Percentiles rank a stretch among this genome's conserved stretches.
Evolutionary conservation across 2,113 vertebrate species (phyloP).

Genomic region (Sorex fumeus): DNA sequence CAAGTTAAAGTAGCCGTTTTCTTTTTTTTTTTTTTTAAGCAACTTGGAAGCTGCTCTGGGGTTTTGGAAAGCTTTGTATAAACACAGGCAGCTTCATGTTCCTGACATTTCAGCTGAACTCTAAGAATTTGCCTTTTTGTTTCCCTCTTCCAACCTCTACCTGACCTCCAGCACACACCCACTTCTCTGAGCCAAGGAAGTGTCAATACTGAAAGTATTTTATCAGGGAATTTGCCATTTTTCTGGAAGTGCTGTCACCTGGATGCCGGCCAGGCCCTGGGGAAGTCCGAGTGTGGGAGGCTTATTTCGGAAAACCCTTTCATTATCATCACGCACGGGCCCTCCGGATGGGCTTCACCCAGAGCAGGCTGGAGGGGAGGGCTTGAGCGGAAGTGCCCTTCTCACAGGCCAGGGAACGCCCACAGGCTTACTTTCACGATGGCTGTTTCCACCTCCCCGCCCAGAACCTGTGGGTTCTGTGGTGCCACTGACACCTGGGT

Average conservation of each 20-base stretch:
- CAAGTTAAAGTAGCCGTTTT: slow-evolving; percentile 6
- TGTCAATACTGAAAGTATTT: slow-evolving; percentile 84
- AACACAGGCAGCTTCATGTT: slow-evolving; percentile 67
- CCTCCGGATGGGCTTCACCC: slow-evolving; percentile 1
- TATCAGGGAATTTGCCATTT: slow-evolving; percentile 86
- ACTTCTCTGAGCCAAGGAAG: slow-evolving; percentile 59
- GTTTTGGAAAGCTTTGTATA: slow-evolving; percentile 69
- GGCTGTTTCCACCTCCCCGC: neutral
- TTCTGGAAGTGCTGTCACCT: slow-evolving; percentile 81
- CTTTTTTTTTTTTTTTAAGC: slow-evolving; percentile 20
- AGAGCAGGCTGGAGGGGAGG: slow-evolving; percentile 69
- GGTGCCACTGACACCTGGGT: neutral
- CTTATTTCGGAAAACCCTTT: slow-evolving; percentile 85
- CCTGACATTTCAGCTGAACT: slow-evolving; percentile 68
- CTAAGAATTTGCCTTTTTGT: neutral
- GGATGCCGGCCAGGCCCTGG: slow-evolving; percentile 81
- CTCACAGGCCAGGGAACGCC: neutral
- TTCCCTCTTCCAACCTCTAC: slow-evolving; percentile 46
- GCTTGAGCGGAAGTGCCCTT: neutral
- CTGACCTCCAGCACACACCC: slow-evolving; percentile 82
- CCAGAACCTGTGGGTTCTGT: neutral
- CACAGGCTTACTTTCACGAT: neutral
- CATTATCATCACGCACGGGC: slow-evolving; percentile 78
- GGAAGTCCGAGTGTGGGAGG: slow-evolving; percentile 84
- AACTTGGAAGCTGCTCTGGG: slow-evolving; percentile 29